Evolutionary conservation across 1,140 invertebrate species (phyloP), one percentile per base, ranked within the genome.

Genomic region (Listronotus oregonensis): DNA sequence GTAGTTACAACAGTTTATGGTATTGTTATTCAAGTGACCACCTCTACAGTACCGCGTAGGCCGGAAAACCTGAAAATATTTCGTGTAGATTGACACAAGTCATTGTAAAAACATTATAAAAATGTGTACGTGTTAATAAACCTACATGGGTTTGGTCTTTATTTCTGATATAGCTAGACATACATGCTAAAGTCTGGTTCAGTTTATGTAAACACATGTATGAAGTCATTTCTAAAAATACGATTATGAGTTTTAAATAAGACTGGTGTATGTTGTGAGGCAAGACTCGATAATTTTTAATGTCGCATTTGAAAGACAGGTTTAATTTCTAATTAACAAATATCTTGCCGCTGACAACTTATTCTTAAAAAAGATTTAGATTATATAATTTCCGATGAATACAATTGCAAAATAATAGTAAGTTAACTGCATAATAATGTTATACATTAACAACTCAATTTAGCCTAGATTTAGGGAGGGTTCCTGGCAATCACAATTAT

Each of bases 151-250:
- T 46, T 63, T 17, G 60, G 60, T 52, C 51, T 54, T 63, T 54
- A 42, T 63, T 63, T 34, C 51, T 55, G 27, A 44, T 58, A 64
- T 44, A 55, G 40, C 32, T 49, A 64, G 31, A 55, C 9, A 52
- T 17, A 49, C 27, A 63, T 32, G 12, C 0, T 17, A 12, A 14
- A 32, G 54, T 34, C 54, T 57, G 44, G 17, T 65, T 57, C 31
- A 34, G 54, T 65, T 57, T 57, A 58, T 65, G 49, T 52, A 65
- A 65, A 65, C 63, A 58, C 18, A 12, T 12, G 51, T 18, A 50
- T 65, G 63, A 56, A 57, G 63, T 65, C 63, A 65, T 65, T 47
- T 44, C 63, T 65, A 65, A 65, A 65, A 65, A 65, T 65, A 65
- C 63, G 14, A 44, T 6, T 12, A 10, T 18, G 39, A 9, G 6